Evolutionary conservation across 2,888 invertebrate genomes (phyloP), one percentile per base, ranked within the genome.

Genomic region (Plagodis dolabraria): DNA sequence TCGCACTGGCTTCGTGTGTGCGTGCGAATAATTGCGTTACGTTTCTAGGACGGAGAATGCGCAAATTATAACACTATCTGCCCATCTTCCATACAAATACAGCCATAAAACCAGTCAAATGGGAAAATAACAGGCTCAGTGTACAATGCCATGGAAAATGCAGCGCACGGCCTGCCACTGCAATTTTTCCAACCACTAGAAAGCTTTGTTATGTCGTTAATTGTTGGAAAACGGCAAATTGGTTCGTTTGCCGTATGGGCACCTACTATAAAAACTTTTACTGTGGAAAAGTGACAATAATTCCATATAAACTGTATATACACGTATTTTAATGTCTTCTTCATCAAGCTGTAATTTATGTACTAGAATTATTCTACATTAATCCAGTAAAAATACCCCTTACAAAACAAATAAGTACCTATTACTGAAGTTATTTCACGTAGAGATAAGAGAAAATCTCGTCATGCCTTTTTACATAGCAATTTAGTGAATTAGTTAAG

Each of bases 101-200:
- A 76, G 83, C 80, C 81, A 89, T 92, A 91, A 90, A 92, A 88
- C 82, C 85, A 80, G 81, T 90, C 86, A 88, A 90, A 91, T 91
- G 92, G 85, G 92, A 91, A 92, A 92, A 91, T 91, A 90, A 89
- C 91, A 89, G 90, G 86, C 83, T 87, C 87, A 80, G 79, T 78
- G 79, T 71, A 90, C 91, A 90, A 89, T 88, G 81, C 86, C 79
- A 80, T 90, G 86, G 90, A 90, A 91, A 92, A 89, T 78, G 77
- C 70, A 76, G 74, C 80, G 72, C 70, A 72, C 42, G 48, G 74
- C 72, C 71, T 68, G 69, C 69, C 65, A 53, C 64, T 71, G 76
- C 78, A 80, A 84, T 83, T 89, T 89, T 89, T 86, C 87, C 83
- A 74, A 82, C 77, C 70, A 75, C 75, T 83, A 85, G 89, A 89